Evolutionary conservation across 2,888 invertebrate species (phyloP).

Genomic region (Macropis europaea): DNA sequence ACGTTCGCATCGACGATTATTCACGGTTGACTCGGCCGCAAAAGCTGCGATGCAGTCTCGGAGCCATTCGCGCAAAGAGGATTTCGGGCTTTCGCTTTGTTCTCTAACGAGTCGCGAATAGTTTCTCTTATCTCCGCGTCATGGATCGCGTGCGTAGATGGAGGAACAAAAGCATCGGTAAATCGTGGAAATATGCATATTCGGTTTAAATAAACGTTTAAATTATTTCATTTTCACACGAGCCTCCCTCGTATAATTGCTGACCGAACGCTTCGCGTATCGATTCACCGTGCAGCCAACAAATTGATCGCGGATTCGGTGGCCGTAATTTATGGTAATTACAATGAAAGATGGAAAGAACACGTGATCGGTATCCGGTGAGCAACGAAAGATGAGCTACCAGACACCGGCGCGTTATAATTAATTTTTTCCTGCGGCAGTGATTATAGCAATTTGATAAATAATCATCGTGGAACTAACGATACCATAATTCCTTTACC

Average conservation of each 20-base stretch:
- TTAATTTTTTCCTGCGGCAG: conserved; percentile 44
- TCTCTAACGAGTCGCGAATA: conserved; percentile 3
- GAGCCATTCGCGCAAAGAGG: not conserved
- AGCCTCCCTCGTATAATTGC: too few species aligned
- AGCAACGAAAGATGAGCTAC: conserved; percentile 39
- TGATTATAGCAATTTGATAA: conserved; percentile 56
- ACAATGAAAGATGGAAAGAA: not conserved
- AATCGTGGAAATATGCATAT: not conserved
- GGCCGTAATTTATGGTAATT: conserved; percentile 20
- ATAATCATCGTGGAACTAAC: conserved; percentile 39
- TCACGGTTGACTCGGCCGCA: conserved; percentile 1
- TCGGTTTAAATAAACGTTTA: too few species aligned
- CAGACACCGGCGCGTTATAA: conserved; percentile 52
- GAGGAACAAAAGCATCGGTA: not conserved
- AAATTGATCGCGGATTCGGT: conserved; percentile 6
- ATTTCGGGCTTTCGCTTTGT: not conserved
- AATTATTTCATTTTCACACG: too few species aligned
- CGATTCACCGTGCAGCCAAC: conserved; percentile 40
- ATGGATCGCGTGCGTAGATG: not conserved
- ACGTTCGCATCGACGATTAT: conserved; percentile 1
- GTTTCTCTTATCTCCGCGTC: not conserved
- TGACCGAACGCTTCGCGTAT: too few species aligned
- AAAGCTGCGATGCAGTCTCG: not conserved
- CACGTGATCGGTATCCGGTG: not conserved
- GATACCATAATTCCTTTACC: conserved; percentile 41